Evolutionary conservation across 2,113 vertebrate species (phyloP).

Genomic region (Halcyon malimbica): DNA sequence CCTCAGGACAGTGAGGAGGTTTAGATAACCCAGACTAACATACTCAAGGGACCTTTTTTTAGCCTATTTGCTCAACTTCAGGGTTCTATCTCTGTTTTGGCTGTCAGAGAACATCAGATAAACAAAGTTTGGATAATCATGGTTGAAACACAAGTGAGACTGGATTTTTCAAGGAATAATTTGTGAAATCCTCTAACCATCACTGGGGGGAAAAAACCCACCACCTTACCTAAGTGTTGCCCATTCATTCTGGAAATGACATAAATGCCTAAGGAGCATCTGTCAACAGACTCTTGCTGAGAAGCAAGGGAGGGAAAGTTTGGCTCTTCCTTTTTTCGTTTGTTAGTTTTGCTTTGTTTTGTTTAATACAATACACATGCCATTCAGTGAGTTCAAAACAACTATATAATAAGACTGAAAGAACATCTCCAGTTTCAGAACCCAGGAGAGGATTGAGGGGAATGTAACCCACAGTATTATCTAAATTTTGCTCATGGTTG

Average conservation of each 20-base stretch:
- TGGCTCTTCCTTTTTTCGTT: background rate
- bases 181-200: background rate
- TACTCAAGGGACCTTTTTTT: background rate
- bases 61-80: background rate
- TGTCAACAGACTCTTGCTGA: background rate
- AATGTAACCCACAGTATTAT: background rate
- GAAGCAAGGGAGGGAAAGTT: background rate
- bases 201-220: background rate
- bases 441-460: slow-evolving; percentile 26
- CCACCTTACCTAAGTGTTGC: background rate
- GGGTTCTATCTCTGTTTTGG: background rate
- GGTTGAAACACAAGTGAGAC: background rate
- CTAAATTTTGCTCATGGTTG: background rate
- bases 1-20: background rate
- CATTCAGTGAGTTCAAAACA: slow-evolving; percentile 14
- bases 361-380: background rate
- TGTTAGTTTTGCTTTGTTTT: background rate
- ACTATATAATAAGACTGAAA: slow-evolving; percentile 53
- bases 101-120: background rate
- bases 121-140: rapidly evolving
- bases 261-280: background rate
- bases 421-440: slow-evolving; percentile 67
- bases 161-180: background rate
- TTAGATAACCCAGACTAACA: background rate
- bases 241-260: background rate